Conservation (phyloP, 2,113 vertebrate species). For the Platanista minor region DNA sequence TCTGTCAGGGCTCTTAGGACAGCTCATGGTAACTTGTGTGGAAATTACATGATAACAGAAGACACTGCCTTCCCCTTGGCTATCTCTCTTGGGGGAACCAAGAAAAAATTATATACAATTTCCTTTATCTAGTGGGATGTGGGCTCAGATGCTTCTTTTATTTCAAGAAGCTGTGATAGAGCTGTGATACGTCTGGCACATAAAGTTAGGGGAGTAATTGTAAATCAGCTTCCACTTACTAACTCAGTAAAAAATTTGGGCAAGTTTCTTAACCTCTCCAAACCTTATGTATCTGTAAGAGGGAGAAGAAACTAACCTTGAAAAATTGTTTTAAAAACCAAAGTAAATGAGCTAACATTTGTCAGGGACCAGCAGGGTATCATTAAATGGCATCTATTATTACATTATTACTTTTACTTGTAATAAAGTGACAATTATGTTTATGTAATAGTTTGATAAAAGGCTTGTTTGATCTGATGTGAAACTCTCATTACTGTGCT, state of each 20-base stretch:
- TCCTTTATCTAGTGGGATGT: background rate
- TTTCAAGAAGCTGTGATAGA: background rate
- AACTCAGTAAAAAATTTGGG: background rate
- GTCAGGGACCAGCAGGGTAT: background rate
- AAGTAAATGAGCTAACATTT: background rate
- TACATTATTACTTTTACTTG: conserved; percentile 10
- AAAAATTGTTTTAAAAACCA: background rate
- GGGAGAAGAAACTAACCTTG: background rate
- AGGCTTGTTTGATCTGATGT: background rate
- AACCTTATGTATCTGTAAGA: background rate
- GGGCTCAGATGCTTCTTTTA: background rate
- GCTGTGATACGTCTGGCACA: background rate
- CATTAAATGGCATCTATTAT: conserved; percentile 25
- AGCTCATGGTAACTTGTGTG: background rate
- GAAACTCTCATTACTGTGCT: background rate
- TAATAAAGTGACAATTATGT: conserved; percentile 45
- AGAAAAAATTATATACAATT: background rate
- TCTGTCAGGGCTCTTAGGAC: background rate
- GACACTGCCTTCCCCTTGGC: background rate
- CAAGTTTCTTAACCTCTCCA: background rate
- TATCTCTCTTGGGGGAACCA: background rate
- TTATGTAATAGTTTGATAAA: conserved; percentile 46
- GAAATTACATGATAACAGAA: background rate
- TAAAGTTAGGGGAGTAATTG: background rate
- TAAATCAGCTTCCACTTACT: background rate